phyloP scores from a whole-genome alignment of 2,888 invertebrate species.

The Cephus pygmeus region DNA sequence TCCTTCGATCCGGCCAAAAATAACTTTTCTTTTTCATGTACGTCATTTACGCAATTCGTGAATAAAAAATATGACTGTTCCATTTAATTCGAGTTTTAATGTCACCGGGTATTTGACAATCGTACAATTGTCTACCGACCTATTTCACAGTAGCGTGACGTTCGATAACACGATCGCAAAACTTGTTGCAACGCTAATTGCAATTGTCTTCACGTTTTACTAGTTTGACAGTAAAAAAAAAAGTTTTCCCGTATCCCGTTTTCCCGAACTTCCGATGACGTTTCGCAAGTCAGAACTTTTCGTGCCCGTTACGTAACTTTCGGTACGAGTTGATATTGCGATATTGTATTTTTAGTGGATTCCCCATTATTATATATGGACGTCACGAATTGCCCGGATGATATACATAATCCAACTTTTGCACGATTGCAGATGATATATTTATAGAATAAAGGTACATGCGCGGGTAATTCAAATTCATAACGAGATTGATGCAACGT shows the following conservation, averaged over 20 bases:
- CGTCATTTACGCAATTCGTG: background rate
- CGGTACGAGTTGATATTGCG: background rate
- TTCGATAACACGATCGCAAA: background rate
- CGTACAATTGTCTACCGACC: background rate
- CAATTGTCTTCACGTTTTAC: too few species aligned
- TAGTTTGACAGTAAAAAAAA: background rate
- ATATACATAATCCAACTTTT: background rate
- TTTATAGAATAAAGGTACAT: background rate
- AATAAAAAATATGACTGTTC: background rate
- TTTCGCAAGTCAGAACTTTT: background rate
- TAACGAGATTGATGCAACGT: background rate
- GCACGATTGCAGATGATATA: background rate
- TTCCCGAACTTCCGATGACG: background rate
- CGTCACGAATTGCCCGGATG: background rate
- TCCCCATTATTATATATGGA: background rate
- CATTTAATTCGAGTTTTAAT: background rate
- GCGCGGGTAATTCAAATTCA: background rate
- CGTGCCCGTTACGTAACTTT: background rate
- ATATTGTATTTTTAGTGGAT: background rate
- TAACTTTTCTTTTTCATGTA: background rate
- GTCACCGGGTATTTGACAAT: background rate
- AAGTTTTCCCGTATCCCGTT: background rate
- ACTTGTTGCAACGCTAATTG: background rate
- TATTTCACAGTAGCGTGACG: background rate
- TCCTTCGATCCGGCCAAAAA: background rate